Base-by-base conservation (phyloP, 2,113 vertebrate genomes). In the Microcebus tavaratra region DNA sequence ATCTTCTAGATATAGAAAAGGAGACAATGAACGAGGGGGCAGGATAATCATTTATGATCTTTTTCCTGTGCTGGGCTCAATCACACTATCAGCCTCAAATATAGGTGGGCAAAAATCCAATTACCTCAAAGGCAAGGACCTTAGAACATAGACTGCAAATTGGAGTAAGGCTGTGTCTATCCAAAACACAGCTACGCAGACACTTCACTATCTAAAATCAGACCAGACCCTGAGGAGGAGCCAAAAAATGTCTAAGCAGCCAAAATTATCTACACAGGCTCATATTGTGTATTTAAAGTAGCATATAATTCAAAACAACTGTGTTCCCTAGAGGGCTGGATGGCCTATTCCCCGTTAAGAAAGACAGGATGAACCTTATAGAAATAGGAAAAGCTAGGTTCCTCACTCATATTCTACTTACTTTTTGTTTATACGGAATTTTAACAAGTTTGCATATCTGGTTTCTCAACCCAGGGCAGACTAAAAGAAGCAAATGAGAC, bases 161-260 rank as follows among this genome's bases (percentile, higher is more conserved):
- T 81, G 83, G 53, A 95, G 39, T 63, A 59, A 88, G 79, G 45
- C 5, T 93, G 63, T 75, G 63, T 90, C 67, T 82, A 85, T 72
- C 68, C 85, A 70, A 88, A 96, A 86, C 82, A 88, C 67, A 90
- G 53, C n/a, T 87, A 34, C 67, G 61, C 93, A 79, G 61, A 94
- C 34, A 88, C 67, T 82, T 97, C 92, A 57, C 67, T 90, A 25
- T 84, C 93, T 83, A 91, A 92, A 94, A 86, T 94, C 91, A 97
- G 86, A 61, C 63, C 82, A 95, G 79, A 95, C 89, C 70, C 50
- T 97, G 95, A 87, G 84, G 20, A 87, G 36, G 36, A 72, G 68
- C 93, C 89, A 91, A 75, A 42, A 82, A 68, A 29, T 48, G 10
- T 86, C 86, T 70, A 50, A 94, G 45, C 72, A 76, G 70, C 65